These are phyloP conservation scores for Melanophora roralis DNA, from an alignment of 2,888 invertebrate genomes.

Conservation along the genomic window DNA sequence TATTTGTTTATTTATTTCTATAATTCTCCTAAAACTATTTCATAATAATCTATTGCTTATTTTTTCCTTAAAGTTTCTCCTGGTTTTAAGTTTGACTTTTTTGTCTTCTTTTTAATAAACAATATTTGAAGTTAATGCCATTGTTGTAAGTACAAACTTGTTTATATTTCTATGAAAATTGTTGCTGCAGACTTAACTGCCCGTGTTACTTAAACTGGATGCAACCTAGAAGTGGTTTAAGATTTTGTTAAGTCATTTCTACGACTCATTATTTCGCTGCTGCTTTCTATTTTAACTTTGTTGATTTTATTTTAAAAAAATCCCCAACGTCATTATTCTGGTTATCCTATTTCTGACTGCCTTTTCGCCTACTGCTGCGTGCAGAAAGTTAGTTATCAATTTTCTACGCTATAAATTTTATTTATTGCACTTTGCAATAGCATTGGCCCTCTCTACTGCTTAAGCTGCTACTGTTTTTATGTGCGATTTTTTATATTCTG, in stretches of 20 bases:
- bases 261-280: conserved; percentile 3
- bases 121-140: conserved; percentile 21
- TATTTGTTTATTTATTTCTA: not conserved
- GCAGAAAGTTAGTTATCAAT: conserved; percentile 68
- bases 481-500: not conserved
- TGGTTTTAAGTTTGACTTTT: conserved; percentile 39
- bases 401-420: conserved; percentile 72
- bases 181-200: not conserved
- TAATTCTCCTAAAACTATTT: conserved; percentile 13
- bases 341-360: not conserved
- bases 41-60: conserved; percentile 60
- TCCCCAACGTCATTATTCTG: conserved; percentile 24
- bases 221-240: conserved; percentile 35
- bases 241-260: conserved; percentile 11
- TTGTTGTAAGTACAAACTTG: not conserved
- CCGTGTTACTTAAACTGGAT: conserved; percentile 1
- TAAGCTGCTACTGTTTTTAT: not conserved
- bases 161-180: not conserved
- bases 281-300: conserved; percentile 31
- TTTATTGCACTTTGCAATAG: conserved; percentile 67
- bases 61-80: conserved; percentile 41
- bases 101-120: not conserved
- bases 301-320: conserved; percentile 41
- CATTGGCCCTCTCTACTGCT: not conserved
- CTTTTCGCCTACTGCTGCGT: conserved; percentile 51